These are phyloP conservation scores for Drosophila asahinai DNA, from an alignment of 1,140 invertebrate species.

Conservation along the genomic window DNA sequence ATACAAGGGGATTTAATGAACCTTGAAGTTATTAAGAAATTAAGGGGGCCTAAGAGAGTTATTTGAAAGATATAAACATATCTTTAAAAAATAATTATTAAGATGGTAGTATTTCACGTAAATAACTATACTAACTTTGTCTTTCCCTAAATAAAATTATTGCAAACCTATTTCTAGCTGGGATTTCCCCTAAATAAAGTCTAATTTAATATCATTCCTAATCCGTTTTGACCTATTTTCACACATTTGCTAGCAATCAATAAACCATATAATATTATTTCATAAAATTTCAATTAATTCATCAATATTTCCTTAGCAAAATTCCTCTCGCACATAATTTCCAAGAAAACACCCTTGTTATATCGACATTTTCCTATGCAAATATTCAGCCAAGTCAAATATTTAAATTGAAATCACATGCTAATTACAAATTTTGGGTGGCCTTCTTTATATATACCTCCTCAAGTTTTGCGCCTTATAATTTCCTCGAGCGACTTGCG, in stretches of 20 bases:
- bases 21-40: not conserved
- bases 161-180: no score
- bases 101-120: no score
- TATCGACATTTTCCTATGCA: conserved; percentile 3
- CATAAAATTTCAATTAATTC: no score
- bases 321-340: not conserved
- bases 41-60: no score
- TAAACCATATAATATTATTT: no score
- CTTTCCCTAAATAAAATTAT: no score
- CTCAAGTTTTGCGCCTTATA: conserved; percentile 28
- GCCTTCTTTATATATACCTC: conserved; percentile 34
- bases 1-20: not conserved
- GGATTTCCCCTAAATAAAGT: no score
- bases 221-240: no score
- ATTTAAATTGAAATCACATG: conserved; percentile 42
- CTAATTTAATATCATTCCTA: no score
- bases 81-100: not conserved
- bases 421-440: conserved; percentile 44
- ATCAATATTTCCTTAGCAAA: not conserved
- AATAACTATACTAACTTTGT: no score
- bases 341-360: not conserved
- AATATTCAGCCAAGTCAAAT: conserved; percentile 13
- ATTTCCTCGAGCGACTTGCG: conserved; percentile 45
- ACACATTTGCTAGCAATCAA: no score
- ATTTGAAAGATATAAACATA: no score